Evolutionary conservation across 2,888 invertebrate genomes (phyloP).

Genomic region (Leptopterna dolabrata): DNA sequence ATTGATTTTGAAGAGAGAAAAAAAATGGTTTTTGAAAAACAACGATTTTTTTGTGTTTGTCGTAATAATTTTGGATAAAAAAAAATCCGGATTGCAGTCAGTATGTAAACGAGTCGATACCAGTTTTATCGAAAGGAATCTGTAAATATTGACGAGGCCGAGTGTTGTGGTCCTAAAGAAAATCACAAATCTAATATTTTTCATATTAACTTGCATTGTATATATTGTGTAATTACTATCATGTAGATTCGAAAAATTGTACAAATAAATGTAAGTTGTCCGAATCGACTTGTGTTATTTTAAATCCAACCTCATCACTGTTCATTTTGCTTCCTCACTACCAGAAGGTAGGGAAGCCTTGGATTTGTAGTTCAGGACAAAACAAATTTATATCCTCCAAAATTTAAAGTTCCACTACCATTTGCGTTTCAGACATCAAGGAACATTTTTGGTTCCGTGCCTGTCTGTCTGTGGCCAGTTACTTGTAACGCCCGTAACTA

Average conservation of each 20-base stretch:
- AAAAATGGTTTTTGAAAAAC: not conserved
- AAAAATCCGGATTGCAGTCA: not conserved
- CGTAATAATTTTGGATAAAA: not conserved
- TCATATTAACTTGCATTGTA: constrained; percentile 22
- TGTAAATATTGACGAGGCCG: constrained; percentile 13
- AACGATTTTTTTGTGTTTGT: not conserved
- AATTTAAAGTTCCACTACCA: too few species aligned
- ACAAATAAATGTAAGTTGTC: constrained; percentile 28
- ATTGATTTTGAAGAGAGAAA: not conserved
- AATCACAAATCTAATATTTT: constrained; percentile 29
- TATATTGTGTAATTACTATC: constrained; percentile 36
- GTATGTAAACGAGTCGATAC: not conserved
- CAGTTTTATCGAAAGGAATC: not conserved
- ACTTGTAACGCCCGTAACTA: too few species aligned
- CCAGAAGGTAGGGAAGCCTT: too few species aligned
- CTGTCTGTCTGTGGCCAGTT: too few species aligned
- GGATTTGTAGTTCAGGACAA: too few species aligned
- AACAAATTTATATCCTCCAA: too few species aligned
- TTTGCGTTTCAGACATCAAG: too few species aligned
- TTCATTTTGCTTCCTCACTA: too few species aligned
- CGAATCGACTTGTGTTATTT: not conserved
- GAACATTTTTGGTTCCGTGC: too few species aligned
- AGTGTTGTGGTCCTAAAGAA: not conserved
- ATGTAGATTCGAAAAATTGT: constrained; percentile 41
- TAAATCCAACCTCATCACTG: not conserved